A percentile compares a stretch with the other conserved stretches of the same genome.
Conservation (phyloP, 2,888 invertebrate species). For the Papilio elwesi region DNA sequence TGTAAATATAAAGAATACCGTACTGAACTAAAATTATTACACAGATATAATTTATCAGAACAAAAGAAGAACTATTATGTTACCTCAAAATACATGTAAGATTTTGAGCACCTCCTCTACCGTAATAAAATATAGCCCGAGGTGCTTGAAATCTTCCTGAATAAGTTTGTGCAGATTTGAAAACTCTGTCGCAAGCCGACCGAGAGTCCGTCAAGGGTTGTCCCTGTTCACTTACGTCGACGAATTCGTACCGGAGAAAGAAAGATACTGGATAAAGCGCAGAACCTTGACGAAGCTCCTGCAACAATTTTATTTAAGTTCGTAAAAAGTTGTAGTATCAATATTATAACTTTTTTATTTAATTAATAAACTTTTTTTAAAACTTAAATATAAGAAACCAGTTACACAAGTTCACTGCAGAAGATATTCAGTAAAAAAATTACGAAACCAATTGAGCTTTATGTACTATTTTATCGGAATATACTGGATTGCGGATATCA, state of each 20-base stretch:
- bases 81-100: conserved; percentile 89
- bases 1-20: conserved; percentile 50
- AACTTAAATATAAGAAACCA: no score
- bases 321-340: no score
- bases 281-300: conserved; percentile 90
- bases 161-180: conserved; percentile 81
- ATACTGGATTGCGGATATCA: not conserved
- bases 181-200: conserved; percentile 86
- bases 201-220: conserved; percentile 83
- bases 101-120: conserved; percentile 91
- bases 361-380: no score
- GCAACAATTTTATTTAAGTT: conserved; percentile 46
- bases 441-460: not conserved
- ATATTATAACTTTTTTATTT: no score
- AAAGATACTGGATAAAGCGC: conserved; percentile 91
- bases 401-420: no score
- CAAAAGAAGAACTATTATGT: conserved; percentile 24
- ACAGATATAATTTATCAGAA: not conserved
- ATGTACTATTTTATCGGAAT: no score
- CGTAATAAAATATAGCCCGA: conserved; percentile 91
- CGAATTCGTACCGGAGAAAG: conserved; percentile 92
- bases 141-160: conserved; percentile 89
- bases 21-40: not conserved
- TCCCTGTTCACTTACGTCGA: conserved; percentile 89
- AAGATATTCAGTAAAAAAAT: no score